Conservation (phyloP, 1,140 invertebrate genomes). For the Nephotettix cincticeps region DNA sequence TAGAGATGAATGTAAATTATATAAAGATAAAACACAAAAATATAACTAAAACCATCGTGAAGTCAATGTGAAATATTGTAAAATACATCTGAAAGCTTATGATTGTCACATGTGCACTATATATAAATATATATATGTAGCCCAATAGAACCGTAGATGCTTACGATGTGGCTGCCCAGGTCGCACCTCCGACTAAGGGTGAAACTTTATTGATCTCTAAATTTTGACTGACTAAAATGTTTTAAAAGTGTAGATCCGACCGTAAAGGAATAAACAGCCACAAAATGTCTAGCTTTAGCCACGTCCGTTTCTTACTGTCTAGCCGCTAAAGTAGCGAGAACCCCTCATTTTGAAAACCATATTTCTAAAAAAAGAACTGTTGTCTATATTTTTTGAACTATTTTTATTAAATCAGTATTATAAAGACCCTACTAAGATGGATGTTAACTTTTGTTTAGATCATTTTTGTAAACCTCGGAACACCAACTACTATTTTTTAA, state of each 20-base stretch:
- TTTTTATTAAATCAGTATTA: constrained; percentile 28
- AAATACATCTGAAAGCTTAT: constrained; percentile 15
- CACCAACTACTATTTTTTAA: constrained; percentile 27
- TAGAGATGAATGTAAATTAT: constrained; percentile 24
- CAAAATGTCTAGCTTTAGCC: constrained; percentile 4
- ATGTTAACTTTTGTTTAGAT: constrained; percentile 25
- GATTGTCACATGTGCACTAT: constrained; percentile 6
- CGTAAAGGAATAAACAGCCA: background rate
- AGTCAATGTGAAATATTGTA: constrained; percentile 24
- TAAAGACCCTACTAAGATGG: constrained; percentile 19
- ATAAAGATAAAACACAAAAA: constrained; percentile 26
- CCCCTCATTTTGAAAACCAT: background rate
- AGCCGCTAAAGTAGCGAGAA: background rate
- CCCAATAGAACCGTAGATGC: constrained; percentile 8
- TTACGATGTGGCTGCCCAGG: constrained; percentile 1
- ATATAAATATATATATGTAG: background rate
- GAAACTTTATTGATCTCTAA: too few species aligned
- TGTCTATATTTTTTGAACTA: constrained; percentile 29
- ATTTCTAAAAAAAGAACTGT: constrained; percentile 28
- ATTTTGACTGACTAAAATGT: too few species aligned
- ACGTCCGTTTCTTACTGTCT: background rate
- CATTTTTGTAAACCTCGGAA: constrained; percentile 16
- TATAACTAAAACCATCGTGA: constrained; percentile 18
- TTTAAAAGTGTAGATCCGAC: too few species aligned
- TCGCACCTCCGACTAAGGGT: too few species aligned